Evolutionary conservation across 64 coral and sea anemone species (phyloP).

Genomic region (Trachythela sp.): DNA sequence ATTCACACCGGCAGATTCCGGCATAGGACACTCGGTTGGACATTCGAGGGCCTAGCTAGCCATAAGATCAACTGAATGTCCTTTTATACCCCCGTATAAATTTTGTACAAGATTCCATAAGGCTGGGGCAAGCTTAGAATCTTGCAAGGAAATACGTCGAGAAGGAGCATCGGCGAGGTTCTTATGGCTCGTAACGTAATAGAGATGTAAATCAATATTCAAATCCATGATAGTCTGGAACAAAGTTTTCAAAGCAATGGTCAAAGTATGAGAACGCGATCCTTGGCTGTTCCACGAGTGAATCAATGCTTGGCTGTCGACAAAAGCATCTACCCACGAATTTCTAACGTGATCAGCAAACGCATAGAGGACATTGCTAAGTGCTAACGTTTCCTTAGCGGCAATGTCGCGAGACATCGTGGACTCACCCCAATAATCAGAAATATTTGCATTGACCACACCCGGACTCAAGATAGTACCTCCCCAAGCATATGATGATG

Average conservation of each 20-base stretch:
- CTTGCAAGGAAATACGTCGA: no score
- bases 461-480: not conserved
- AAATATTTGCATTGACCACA: no score
- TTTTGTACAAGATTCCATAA: not conserved
- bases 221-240: not conserved
- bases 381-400: not conserved
- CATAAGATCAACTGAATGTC: not conserved
- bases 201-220: no score
- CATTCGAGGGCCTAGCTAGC: not conserved
- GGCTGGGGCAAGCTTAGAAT: not conserved
- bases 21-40: not conserved
- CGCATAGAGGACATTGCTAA: not conserved
- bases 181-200: no score
- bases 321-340: not conserved
- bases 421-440: no score
- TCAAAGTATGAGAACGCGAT: not conserved
- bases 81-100: not conserved
- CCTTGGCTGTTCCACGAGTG: slow-evolving; percentile 7
- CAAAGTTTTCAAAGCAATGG: not conserved
- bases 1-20: not conserved
- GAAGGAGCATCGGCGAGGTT: no score
- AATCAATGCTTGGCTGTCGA: slow-evolving; percentile 12
- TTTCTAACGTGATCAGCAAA: not conserved
- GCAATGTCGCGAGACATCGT: not conserved
- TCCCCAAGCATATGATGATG: not conserved